phyloP scores from a whole-genome alignment of 2,888 invertebrate species.

The Cylindroiulus punctatus region DNA sequence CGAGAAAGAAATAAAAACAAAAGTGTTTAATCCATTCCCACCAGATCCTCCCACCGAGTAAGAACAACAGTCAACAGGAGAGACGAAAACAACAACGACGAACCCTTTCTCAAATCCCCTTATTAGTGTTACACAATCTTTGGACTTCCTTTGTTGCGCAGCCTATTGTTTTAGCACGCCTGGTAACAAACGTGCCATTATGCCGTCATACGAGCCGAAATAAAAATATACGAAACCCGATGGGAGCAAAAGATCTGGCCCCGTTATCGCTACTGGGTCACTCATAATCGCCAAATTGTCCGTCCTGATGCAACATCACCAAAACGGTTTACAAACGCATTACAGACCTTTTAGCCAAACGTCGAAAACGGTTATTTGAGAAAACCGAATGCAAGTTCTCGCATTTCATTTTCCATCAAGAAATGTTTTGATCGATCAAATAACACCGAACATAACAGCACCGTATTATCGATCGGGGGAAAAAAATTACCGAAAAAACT shows the following conservation, averaged over 20 bases:
- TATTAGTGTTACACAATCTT: conserved; percentile 45
- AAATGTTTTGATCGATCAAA: too few relatives aligned
- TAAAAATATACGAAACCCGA: background rate
- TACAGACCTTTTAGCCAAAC: too few relatives aligned
- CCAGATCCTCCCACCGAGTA: conserved; percentile 15
- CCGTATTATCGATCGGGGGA: too few relatives aligned
- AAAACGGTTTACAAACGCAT: background rate
- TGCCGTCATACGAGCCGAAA: conserved; percentile 3
- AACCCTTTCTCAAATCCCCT: conserved; percentile 31
- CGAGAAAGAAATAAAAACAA: background rate
- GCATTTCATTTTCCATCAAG: too few relatives aligned
- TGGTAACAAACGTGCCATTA: conserved; percentile 14
- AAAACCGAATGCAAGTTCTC: too few relatives aligned
- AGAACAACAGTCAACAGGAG: conserved; percentile 29
- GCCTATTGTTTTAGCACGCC: conserved; percentile 40
- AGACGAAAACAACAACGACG: conserved; percentile 43
- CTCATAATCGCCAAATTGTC: background rate
- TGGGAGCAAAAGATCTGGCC: background rate
- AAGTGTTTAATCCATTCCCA: background rate
- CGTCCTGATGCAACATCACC: background rate
- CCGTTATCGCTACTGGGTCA: background rate
- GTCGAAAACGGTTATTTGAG: too few relatives aligned
- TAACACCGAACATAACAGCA: too few relatives aligned
- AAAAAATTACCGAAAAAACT: too few relatives aligned
- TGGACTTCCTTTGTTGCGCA: conserved; percentile 17